A percentile compares a stretch with the other conserved stretches of the same genome.
Evolutionary conservation across 1,140 invertebrate species (phyloP).

Genomic region (Hirudo medicinalis): DNA sequence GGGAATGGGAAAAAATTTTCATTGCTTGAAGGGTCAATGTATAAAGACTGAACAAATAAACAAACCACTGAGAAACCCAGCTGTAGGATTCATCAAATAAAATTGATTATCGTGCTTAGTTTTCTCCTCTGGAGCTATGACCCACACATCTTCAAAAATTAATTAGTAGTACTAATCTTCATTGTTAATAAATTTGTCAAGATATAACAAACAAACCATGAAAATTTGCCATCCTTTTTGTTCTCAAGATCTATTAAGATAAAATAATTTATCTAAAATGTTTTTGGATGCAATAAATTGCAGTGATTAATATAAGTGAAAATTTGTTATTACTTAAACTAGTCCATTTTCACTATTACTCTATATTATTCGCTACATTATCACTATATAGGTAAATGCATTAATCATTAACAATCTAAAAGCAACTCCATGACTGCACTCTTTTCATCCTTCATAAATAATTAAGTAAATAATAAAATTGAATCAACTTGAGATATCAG

Average conservation of each 20-base stretch:
- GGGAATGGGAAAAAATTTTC: not conserved
- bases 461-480: no score
- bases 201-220: no score
- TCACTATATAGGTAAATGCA: no score
- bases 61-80: conserved; percentile 53
- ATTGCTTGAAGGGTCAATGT: not conserved
- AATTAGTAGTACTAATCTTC: not conserved
- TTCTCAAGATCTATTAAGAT: not conserved
- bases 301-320: no score
- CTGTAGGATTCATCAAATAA: conserved; percentile 64
- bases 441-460: no score
- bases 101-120: conserved; percentile 82
- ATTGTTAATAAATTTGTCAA: not conserved
- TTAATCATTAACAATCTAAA: no score
- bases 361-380: no score
- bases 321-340: no score
- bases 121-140: conserved; percentile 70
- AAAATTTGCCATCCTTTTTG: not conserved
- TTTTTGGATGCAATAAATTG: no score
- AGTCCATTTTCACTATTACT: no score
- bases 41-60: not conserved
- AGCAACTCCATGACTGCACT: no score
- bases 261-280: not conserved
- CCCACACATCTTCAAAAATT: conserved; percentile 58
- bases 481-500: no score